Base-by-base conservation (phyloP, 2,888 invertebrate species). In the Anaspis maculata region DNA sequence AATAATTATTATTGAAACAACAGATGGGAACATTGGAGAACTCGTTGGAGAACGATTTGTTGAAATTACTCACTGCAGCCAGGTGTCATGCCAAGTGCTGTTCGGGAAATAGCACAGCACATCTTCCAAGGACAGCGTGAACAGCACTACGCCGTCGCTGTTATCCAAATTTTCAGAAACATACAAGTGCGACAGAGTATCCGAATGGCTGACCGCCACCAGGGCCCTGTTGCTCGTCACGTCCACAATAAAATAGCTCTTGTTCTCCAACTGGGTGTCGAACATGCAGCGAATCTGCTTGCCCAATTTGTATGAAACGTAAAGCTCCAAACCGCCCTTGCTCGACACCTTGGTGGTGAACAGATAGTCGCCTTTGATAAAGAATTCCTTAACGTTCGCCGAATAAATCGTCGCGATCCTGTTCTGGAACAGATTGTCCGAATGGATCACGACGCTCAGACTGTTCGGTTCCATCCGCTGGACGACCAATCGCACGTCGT, bases 51-150 rank as follows among this genome's bases (percentile, higher is more conserved):
- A n/a, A n/a, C n/a, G n/a, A n/a, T n/a, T n/a, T n/a, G n/a, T n/a
- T n/a, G n/a, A n/a, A 19, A 10, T 5, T 10, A 67, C 77, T 76
- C 69, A 89, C 87, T 79, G 80, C 3, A 90, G 64, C 85, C 88
- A 88, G 37, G 83, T 82, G 46, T 81, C 76, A 51, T 79, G 79
- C 81, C 83, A 87, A 23, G 84, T 83, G 6, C 73, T 75, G 54
- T 84, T 82, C 0, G 88, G 88, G 59, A 88, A 86, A 61, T 83
- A 89, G 49, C 84, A 86, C 47, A 92, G 71, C 30, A 92, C 76
- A 49, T 82, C 76, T 50, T 83, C 80, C 44, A 92, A 66, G 3
- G 90, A 90, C 39, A 86, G 64, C 0, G 81, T 76, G 56, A 90
- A 92, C 52, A 75, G 74, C 49, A 81, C 73, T 41, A 76, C 74